Percentiles rank a stretch among this genome's conserved stretches.
phyloP scores from a whole-genome alignment of 2,888 invertebrate species.

The Zele albiditarsus region DNA sequence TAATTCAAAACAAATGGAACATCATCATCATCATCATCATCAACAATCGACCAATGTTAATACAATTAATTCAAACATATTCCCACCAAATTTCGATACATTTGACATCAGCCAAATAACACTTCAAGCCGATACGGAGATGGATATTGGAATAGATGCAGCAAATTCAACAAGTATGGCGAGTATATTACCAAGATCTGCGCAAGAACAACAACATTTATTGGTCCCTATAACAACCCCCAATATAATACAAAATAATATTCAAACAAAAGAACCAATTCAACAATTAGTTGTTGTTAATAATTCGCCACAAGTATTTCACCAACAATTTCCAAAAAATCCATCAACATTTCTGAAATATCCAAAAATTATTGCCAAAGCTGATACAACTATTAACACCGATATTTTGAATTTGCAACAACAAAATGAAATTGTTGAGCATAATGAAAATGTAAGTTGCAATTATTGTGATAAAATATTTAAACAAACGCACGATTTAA shows the following conservation, averaged over 20 bases:
- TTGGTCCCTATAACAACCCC: constrained; percentile 48
- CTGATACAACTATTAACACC: constrained; percentile 56
- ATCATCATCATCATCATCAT: background rate
- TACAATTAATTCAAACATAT: constrained; percentile 54
- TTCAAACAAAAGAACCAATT: constrained; percentile 40
- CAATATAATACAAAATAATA: constrained; percentile 30
- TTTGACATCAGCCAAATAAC: constrained; percentile 66
- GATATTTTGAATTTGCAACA: constrained; percentile 47
- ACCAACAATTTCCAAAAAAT: constrained; percentile 53
- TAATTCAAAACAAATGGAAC: constrained; percentile 56
- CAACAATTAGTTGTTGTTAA: constrained; percentile 54
- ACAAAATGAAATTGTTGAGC: background rate
- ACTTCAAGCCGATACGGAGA: constrained; percentile 61
- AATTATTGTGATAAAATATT: constrained; percentile 69
- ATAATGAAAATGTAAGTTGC: background rate
- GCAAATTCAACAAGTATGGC: constrained; percentile 62
- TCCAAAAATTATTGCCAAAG: constrained; percentile 59
- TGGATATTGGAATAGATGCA: constrained; percentile 61
- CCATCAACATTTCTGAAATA: constrained; percentile 54
- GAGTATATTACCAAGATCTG: constrained; percentile 61
- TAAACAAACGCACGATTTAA: constrained; percentile 70
- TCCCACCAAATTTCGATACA: constrained; percentile 62
- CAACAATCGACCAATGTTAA: constrained; percentile 47
- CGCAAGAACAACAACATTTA: constrained; percentile 56
- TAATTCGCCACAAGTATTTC: constrained; percentile 53